Base-by-base conservation (phyloP, 1,140 invertebrate species). In the Drosophila yakuba region DNA sequence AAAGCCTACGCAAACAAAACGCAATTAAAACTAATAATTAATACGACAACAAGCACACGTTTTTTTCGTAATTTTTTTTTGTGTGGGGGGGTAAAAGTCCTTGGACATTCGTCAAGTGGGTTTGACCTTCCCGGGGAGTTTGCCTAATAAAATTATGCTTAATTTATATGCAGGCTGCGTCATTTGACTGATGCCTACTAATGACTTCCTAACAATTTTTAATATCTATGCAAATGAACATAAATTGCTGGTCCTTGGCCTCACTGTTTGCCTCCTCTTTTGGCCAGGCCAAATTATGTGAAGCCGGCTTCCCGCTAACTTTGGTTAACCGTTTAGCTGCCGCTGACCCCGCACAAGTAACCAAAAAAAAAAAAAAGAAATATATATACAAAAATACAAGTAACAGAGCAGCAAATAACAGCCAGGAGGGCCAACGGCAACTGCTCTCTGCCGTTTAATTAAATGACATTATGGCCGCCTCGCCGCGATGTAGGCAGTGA, bases 141-240 rank as follows among this genome's bases (percentile, higher is more conserved):
- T 50, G 78, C 81, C 78, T 88, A 88, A 88, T 88, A 88, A 88
- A 88, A 88, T 88, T 89, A 88, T 88, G 84, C 84, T 83, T 88
- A 82, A 88, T 88, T 88, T 88, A 88, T 88, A 88, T 88, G 84
- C 84, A 88, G 84, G 84, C 74, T 89, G 84, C 84, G 84, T 88
- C 84, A 88, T 88, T 88, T 88, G 84, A 88, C 84, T 88, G 84
- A 88, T 88, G 84, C 84, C 84, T 88, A 79, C 84, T 88, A 88
- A 88, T 88, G 84, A 88, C 84, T 88, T 88, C 84, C 84, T 88
- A 88, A 88, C 84, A 88, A 88, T 89, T 89, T 89, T 89, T 89
- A 89, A 89, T 89, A 89, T 89, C 84, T 89, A 89, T 89, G 84
- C 84, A 89, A 89, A 89, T 89, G 84, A 89, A 89, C 84, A 83